phyloP scores from a whole-genome alignment of 2,888 invertebrate genomes.

The Gasteruption jaculator region DNA sequence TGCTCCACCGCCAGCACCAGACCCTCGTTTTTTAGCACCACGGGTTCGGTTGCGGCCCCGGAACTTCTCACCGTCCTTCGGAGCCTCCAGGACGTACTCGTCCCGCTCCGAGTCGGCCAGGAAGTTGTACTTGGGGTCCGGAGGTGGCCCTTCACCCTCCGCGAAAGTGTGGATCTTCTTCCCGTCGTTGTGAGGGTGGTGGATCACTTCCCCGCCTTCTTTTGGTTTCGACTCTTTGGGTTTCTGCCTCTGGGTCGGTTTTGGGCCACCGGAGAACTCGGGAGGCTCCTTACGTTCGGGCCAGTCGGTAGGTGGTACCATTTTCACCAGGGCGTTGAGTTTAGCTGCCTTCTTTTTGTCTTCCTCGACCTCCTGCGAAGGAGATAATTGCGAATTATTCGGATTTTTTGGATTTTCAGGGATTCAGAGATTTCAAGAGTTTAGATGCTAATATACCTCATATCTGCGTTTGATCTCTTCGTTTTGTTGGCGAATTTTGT shows the following conservation, averaged over 20 bases:
- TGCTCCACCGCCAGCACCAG: too few relatives aligned
- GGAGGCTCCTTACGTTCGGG: slow-evolving; percentile 48
- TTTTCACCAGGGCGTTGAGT: slow-evolving; percentile 48
- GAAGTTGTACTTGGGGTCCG: slow-evolving; percentile 52
- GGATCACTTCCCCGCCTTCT: slow-evolving; percentile 31
- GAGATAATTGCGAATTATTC: too few relatives aligned
- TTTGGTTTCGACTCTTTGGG: slow-evolving; percentile 23
- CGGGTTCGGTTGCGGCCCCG: slow-evolving; percentile 32
- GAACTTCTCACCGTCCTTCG: slow-evolving; percentile 31
- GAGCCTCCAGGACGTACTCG: slow-evolving; percentile 26
- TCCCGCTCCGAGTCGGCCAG: slow-evolving; percentile 51
- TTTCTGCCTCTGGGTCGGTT: slow-evolving; percentile 29
- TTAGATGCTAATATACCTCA: slow-evolving; percentile 32
- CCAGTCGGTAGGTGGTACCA: slow-evolving; percentile 49
- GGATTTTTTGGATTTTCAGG: too few relatives aligned
- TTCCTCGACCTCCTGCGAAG: slow-evolving; percentile 53
- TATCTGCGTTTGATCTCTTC: slow-evolving; percentile 46
- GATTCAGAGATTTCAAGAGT: too few relatives aligned
- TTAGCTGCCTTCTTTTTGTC: slow-evolving; percentile 51
- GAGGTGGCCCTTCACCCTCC: slow-evolving; percentile 51
- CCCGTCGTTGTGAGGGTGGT: slow-evolving; percentile 36
- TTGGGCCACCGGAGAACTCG: slow-evolving; percentile 37
- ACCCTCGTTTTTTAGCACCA: slow-evolving; percentile 30
- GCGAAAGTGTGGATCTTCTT: slow-evolving; percentile 40
- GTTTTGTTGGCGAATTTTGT: slow-evolving; percentile 44